These are phyloP conservation scores for Sciurus vulgaris DNA, from an alignment of 2,797 vertebrate genomes.

Conservation along the genomic window DNA sequence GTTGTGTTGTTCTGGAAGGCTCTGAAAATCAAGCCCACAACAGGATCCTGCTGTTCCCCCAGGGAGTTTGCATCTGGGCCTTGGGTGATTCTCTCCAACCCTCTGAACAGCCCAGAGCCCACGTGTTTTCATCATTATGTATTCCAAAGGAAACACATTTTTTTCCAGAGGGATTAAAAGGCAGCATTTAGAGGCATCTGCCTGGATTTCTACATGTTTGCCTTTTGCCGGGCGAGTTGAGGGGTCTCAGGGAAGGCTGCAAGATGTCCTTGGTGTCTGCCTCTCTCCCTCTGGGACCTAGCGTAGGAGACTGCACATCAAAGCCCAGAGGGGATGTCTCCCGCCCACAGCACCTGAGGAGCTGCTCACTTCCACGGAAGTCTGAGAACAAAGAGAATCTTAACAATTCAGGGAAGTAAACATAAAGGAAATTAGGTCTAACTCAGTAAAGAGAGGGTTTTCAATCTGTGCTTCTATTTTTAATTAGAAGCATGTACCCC, in stretches of 20 bases:
- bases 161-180: not conserved
- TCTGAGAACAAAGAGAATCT: slow-evolving; percentile 63
- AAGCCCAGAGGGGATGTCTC: not conserved
- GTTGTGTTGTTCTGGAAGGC: not conserved
- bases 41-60: not conserved
- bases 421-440: not conserved
- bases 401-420: not conserved
- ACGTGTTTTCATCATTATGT: slow-evolving; percentile 9
- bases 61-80: not conserved
- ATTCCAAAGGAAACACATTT: slow-evolving; percentile 40
- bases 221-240: not conserved
- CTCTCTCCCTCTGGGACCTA: not conserved
- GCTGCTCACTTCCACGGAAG: not conserved
- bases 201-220: slow-evolving; percentile 33
- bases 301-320: slow-evolving; percentile 26
- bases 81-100: not conserved
- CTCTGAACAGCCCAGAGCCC: not conserved
- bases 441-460: not conserved
- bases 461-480: slow-evolving; percentile 41
- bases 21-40: not conserved
- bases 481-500: slow-evolving; percentile 15
- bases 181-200: not conserved
- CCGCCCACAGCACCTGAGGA: not conserved
- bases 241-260: too few relatives aligned
- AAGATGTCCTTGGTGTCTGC: not conserved